Evolutionary conservation across 2,888 invertebrate species (phyloP).

Genomic region (Aricia artaxerxes): DNA sequence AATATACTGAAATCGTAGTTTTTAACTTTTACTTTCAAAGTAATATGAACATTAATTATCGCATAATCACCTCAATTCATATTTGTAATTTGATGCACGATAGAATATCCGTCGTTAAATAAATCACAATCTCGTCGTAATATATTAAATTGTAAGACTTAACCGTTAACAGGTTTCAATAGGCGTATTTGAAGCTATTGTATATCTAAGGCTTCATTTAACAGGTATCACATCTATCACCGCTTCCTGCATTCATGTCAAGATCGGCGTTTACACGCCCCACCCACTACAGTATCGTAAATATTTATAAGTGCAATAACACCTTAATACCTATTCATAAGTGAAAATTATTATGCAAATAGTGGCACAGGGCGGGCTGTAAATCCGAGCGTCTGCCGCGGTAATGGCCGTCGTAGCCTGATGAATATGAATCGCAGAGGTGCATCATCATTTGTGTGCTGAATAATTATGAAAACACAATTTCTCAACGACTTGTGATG

Average conservation of each 20-base stretch:
- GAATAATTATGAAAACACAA: constrained; percentile 37
- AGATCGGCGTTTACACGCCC: constrained; percentile 57
- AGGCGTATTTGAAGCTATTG: constrained; percentile 37
- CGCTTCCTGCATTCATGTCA: constrained; percentile 59
- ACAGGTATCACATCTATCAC: constrained; percentile 58
- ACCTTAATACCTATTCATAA: constrained; percentile 78
- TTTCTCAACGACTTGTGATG: neutral
- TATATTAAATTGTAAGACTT: constrained; percentile 28
- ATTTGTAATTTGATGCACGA: neutral
- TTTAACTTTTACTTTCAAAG: too few species aligned
- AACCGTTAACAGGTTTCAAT: constrained; percentile 27
- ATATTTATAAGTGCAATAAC: constrained; percentile 78
- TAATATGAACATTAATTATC: neutral
- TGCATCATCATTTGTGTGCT: constrained; percentile 39
- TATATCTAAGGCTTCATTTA: constrained; percentile 55
- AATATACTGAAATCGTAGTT: neutral
- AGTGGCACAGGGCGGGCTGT: constrained; percentile 66
- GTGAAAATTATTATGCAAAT: constrained; percentile 81
- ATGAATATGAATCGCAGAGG: constrained; percentile 46
- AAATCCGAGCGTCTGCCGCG: constrained; percentile 61
- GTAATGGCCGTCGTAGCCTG: constrained; percentile 58
- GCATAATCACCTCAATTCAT: neutral
- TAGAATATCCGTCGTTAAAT: neutral
- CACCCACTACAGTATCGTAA: constrained; percentile 64
- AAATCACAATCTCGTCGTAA: constrained; percentile 16